Percentiles rank a stretch among this genome's conserved stretches.
phyloP scores from a whole-genome alignment of 1,140 invertebrate species.

The Calliopsis andreniformis region DNA sequence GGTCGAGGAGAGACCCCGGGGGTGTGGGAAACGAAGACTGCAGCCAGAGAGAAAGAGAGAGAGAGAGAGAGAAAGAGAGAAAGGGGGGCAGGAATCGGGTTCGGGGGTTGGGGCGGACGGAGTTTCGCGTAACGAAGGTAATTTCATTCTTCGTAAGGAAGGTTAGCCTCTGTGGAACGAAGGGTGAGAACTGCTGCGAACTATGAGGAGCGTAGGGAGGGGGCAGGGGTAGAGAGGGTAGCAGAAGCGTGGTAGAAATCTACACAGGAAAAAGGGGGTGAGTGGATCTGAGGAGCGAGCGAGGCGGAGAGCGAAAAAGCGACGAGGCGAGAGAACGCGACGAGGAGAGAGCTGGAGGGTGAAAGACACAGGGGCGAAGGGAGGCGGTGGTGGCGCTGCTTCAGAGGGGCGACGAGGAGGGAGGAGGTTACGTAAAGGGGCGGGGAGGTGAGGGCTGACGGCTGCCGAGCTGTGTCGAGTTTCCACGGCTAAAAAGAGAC shows the following conservation, averaged over 20 bases:
- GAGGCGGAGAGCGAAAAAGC: conserved; percentile 65
- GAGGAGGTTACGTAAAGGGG: conserved; percentile 70
- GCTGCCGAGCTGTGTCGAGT: conserved; percentile 66
- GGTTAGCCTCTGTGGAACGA: conserved; percentile 57
- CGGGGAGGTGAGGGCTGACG: conserved; percentile 4
- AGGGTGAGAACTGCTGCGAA: conserved; percentile 48
- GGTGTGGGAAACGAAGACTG: not conserved
- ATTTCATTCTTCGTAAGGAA: conserved; percentile 79
- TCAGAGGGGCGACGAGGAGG: conserved; percentile 60
- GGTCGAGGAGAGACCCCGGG: conserved; percentile 6
- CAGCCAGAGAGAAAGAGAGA: conserved; percentile 8
- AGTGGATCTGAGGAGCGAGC: conserved; percentile 42
- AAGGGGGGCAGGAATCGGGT: conserved; percentile 66
- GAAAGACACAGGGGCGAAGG: conserved; percentile 46
- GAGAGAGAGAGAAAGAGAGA: conserved; percentile 30
- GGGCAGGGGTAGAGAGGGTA: conserved; percentile 5
- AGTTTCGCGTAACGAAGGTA: conserved; percentile 81
- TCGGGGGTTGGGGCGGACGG: conserved; percentile 72
- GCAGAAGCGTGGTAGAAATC: conserved; percentile 67
- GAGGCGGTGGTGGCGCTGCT: conserved; percentile 45
- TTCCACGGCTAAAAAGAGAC: conserved; percentile 69
- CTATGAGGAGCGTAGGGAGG: not conserved
- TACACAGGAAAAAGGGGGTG: conserved; percentile 59
- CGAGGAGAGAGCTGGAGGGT: conserved; percentile 44
- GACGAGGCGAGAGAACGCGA: conserved; percentile 55